Evolutionary conservation across 2,113 vertebrate species (phyloP).

Genomic region (Leiothrix lutea): DNA sequence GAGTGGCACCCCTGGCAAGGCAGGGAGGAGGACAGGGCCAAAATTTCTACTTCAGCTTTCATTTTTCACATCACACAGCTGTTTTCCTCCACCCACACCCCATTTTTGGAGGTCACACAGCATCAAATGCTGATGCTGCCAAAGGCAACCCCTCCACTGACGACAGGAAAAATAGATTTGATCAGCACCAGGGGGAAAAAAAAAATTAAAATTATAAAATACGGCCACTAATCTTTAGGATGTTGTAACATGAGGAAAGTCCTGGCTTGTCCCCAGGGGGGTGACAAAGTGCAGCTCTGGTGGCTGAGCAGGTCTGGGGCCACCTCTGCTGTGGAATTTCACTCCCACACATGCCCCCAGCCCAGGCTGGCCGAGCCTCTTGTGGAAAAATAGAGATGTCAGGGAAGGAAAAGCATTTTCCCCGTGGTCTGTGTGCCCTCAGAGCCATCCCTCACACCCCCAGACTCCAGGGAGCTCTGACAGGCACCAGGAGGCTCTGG

Average conservation of each 20-base stretch:
- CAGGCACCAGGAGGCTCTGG: accelerated
- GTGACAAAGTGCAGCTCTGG: neutral
- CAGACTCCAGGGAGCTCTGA: neutral
- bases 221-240: neutral
- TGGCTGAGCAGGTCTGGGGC: neutral
- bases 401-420: neutral
- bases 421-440: neutral
- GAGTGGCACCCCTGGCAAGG: neutral
- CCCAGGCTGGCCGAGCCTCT: neutral
- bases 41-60: neutral
- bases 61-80: neutral
- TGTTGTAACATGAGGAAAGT: neutral
- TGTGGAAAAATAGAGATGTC: neutral
- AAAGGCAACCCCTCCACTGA: neutral
- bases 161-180: neutral
- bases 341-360: neutral
- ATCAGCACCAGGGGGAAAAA: neutral
- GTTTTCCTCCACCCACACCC: neutral
- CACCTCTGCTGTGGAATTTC: neutral
- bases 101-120: neutral
- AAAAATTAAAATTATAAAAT: neutral
- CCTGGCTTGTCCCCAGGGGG: neutral
- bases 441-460: neutral
- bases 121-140: neutral
- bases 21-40: neutral